Percentiles rank a stretch among this genome's conserved stretches.
Conservation (phyloP, 1,140 invertebrate species). For the Danaus melanippus region DNA sequence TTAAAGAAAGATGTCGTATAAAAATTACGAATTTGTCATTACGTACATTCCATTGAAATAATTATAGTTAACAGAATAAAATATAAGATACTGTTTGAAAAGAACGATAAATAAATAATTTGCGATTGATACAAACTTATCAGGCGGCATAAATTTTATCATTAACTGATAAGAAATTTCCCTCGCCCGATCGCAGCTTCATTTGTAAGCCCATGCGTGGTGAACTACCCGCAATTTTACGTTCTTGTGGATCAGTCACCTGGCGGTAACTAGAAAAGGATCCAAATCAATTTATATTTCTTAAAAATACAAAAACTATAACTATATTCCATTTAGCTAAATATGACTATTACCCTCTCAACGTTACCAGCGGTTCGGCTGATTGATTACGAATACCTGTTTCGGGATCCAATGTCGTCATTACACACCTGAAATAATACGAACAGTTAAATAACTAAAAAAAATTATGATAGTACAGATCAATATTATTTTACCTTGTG, state of each 20-base stretch:
- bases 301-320: too few relatives aligned
- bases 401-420: conserved; percentile 77
- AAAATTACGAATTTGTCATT: too few relatives aligned
- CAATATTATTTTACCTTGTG: conserved; percentile 55
- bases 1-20: too few relatives aligned
- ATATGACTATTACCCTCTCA: conserved; percentile 44
- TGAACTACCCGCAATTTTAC: conserved; percentile 31
- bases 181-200: conserved; percentile 45
- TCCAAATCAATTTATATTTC: background rate
- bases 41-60: too few relatives aligned
- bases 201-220: conserved; percentile 62
- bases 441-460: background rate
- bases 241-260: conserved; percentile 27
- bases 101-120: too few relatives aligned
- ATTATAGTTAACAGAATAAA: too few relatives aligned
- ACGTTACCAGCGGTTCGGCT: conserved; percentile 73
- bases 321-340: background rate
- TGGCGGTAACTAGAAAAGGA: conserved; percentile 41
- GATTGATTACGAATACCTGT: conserved; percentile 70
- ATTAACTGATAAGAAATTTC: conserved; percentile 35
- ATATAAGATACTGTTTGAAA: too few relatives aligned
- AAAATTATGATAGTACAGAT: too few relatives aligned
- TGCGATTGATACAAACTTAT: too few relatives aligned
- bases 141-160: conserved; percentile 49
- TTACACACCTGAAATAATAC: conserved; percentile 67